Evolutionary conservation across 2,888 invertebrate species (phyloP).

Genomic region (Gisinianus flammeolus): DNA sequence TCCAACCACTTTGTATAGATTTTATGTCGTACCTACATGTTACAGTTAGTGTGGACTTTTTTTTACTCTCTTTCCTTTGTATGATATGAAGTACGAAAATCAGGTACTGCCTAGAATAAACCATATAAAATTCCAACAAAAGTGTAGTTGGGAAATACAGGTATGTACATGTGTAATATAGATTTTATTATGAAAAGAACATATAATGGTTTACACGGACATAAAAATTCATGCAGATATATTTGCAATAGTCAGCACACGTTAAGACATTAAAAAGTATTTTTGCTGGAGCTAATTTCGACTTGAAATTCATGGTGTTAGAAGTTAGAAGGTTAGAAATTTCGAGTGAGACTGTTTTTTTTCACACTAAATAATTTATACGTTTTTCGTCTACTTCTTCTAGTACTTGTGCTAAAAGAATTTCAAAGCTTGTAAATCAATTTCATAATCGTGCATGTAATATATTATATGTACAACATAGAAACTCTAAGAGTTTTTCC

Average conservation of each 20-base stretch:
- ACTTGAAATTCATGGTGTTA: not conserved
- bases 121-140: not conserved
- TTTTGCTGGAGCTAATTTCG: conserved; percentile 24
- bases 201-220: not conserved
- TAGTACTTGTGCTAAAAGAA: not conserved
- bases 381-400: not conserved
- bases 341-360: not conserved
- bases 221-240: not conserved
- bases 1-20: not conserved
- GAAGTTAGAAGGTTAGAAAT: conserved; percentile 1
- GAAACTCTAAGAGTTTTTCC: not conserved
- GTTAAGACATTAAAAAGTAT: conserved; percentile 1
- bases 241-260: not conserved
- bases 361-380: conserved; percentile 16
- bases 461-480: not conserved
- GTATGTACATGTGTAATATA: not conserved
- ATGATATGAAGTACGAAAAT: not conserved
- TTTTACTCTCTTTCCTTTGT: not conserved
- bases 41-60: not conserved
- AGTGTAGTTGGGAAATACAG: not conserved
- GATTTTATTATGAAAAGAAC: not conserved
- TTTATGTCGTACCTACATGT: not conserved
- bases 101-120: not conserved
- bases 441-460: not conserved
- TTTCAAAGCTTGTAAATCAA: conserved; percentile 19